Evolutionary conservation across 92 coral and sea anemone genomes (phyloP).

Genomic region (Meandrina meandrites): DNA sequence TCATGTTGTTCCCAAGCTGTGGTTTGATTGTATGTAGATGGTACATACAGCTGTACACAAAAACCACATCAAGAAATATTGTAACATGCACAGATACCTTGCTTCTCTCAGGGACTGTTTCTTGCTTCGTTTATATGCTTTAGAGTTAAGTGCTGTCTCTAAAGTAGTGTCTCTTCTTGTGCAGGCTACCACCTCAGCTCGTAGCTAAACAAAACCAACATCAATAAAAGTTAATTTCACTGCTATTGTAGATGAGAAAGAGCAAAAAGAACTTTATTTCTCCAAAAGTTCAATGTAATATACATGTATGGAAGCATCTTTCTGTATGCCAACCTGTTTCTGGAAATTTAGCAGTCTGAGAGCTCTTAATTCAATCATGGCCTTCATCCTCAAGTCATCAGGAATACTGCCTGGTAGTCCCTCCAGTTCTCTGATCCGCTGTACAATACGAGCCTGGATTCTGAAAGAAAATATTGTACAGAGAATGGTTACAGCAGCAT

Average conservation of each 20-base stretch:
- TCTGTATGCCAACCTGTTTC: conserved; percentile 78
- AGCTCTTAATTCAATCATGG: conserved; percentile 96
- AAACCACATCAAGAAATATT: not conserved
- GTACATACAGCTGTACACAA: too few species aligned
- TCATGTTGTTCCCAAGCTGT: too few species aligned
- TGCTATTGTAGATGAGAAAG: too few species aligned
- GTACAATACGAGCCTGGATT: conserved; percentile 95
- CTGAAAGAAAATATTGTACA: conserved; percentile 39
- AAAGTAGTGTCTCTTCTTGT: conserved; percentile 97
- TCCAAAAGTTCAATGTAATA: too few species aligned
- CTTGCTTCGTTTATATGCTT: conserved; percentile 98
- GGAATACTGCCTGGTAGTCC: conserved; percentile 92
- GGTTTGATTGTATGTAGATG: too few species aligned
- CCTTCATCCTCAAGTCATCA: conserved; percentile 90
- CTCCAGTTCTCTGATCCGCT: conserved; percentile 92
- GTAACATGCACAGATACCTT: conserved; percentile 55
- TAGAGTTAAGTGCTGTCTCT: conserved; percentile 96
- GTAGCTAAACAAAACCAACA: conserved; percentile 58
- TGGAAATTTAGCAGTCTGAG: conserved; percentile 95
- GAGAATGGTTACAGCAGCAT: not conserved
- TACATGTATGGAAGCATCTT: too few species aligned
- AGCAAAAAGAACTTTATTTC: too few species aligned
- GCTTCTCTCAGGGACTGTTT: conserved; percentile 98
- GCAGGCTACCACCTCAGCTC: conserved; percentile 93
- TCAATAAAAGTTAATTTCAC: too few species aligned